phyloP scores from a whole-genome alignment of 2,113 vertebrate species.

The Alexandromys fortis region DNA sequence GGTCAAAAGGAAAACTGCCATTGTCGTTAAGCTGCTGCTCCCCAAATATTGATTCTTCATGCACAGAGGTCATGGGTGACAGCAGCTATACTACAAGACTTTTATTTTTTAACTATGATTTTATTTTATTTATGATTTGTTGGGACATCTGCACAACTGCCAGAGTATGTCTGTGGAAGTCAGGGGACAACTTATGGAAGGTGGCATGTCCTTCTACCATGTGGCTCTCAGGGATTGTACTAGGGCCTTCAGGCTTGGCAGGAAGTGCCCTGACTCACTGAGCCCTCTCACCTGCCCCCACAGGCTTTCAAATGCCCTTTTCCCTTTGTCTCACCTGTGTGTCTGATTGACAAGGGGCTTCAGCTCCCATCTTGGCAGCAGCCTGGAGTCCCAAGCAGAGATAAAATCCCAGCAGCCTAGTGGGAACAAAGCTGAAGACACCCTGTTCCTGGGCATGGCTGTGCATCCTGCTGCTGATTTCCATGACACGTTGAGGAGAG shows the following conservation, averaged over 20 bases:
- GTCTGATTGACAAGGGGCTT: rapidly evolving
- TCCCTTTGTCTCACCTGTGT: not conserved
- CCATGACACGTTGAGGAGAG: slow-evolving; percentile 65
- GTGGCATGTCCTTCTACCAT: too few relatives aligned
- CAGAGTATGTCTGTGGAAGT: not conserved
- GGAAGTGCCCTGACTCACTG: not conserved
- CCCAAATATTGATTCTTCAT: rapidly evolving
- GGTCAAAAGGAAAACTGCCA: not conserved
- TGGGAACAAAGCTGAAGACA: slow-evolving; percentile 64
- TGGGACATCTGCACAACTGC: not conserved
- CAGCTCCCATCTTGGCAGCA: not conserved
- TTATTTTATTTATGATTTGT: not conserved
- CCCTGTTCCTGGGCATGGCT: slow-evolving; percentile 63
- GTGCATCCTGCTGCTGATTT: slow-evolving; percentile 60
- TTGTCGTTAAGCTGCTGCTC: rapidly evolving
- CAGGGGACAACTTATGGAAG: not conserved
- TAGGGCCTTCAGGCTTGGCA: not conserved
- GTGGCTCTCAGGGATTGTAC: not conserved
- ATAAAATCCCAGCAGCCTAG: not conserved
- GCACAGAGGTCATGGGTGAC: too few relatives aligned
- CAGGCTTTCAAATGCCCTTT: not conserved
- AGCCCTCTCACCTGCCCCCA: not conserved
- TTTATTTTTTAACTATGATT: not conserved
- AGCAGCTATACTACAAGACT: rapidly evolving
- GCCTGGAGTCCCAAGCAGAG: slow-evolving; percentile 43